Percentiles rank a stretch among this genome's conserved stretches.
Conservation (phyloP, 2,797 vertebrate genomes). For the Manis crassicaudata region DNA sequence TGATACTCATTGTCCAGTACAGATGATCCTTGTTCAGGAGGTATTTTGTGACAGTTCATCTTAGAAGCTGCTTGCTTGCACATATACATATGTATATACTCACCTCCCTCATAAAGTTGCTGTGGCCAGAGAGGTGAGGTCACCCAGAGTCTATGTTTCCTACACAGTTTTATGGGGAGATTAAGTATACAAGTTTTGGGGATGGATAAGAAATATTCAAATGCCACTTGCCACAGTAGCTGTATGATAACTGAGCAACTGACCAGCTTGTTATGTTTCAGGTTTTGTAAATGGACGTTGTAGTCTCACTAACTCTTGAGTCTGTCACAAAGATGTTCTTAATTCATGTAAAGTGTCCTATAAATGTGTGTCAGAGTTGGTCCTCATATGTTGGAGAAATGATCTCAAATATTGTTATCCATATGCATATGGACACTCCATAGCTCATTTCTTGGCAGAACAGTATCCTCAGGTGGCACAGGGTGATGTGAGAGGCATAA, state of each 20-base stretch:
- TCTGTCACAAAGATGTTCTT: neutral
- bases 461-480: neutral
- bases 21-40: neutral
- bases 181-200: neutral
- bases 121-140: neutral
- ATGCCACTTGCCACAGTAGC: neutral
- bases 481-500: neutral
- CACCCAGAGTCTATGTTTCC: neutral
- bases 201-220: neutral
- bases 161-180: neutral
- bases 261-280: neutral
- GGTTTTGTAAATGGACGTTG: neutral
- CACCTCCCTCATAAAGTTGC: rapidly evolving
- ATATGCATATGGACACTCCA: neutral
- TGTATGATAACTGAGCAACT: neutral
- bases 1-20: neutral
- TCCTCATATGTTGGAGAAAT: neutral
- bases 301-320: neutral
- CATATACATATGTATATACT: rapidly evolving
- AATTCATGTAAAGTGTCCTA: neutral
- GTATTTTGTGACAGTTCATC: neutral
- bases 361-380: neutral
- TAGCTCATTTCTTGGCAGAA: neutral
- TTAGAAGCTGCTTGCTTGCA: neutral
- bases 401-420: neutral